phyloP scores from a whole-genome alignment of 2,888 invertebrate species.

The Phengaris alcon region DNA sequence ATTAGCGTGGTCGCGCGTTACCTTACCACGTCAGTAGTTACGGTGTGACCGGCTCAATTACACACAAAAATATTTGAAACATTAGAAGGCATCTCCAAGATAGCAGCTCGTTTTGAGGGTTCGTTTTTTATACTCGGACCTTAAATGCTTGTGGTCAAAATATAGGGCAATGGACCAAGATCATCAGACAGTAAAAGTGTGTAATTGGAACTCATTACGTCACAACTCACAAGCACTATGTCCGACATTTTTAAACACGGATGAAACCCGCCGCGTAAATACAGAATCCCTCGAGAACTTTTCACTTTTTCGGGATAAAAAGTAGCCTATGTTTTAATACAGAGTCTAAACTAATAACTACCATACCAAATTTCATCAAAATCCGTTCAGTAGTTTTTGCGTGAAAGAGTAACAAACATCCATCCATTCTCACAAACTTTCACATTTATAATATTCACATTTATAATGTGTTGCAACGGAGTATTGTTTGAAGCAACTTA shows the following conservation, averaged over 20 bases:
- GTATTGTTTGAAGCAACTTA: no score
- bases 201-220: background rate
- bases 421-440: no score
- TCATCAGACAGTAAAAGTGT: background rate
- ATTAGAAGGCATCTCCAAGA: background rate
- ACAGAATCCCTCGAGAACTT: no score
- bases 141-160: background rate
- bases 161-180: background rate
- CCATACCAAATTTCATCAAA: no score
- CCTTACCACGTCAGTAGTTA: background rate
- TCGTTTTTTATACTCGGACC: background rate
- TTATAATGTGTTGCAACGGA: no score
- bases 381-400: no score
- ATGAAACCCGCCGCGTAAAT: background rate
- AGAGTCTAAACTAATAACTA: no score
- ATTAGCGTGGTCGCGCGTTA: background rate
- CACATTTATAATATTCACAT: no score
- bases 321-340: no score
- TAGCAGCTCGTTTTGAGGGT: background rate
- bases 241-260: background rate
- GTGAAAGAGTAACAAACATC: no score
- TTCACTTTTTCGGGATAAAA: no score
- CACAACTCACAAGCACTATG: no score
- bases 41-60: background rate
- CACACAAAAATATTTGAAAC: background rate